phyloP scores from a whole-genome alignment of 2,113 vertebrate species.

The Burhinus bistriatus region DNA sequence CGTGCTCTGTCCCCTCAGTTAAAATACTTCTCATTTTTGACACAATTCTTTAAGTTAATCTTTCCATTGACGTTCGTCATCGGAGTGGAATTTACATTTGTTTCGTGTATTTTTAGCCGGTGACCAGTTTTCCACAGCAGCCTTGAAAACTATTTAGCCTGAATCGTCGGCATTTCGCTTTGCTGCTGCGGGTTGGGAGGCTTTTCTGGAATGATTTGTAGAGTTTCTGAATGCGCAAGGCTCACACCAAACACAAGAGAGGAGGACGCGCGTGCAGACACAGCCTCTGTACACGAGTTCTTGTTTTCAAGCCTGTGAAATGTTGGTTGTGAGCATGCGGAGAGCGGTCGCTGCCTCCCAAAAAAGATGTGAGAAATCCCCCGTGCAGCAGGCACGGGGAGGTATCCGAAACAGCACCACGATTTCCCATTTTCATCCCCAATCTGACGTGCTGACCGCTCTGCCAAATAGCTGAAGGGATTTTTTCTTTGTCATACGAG shows the following conservation, averaged over 20 bases:
- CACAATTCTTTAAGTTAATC: slow-evolving; percentile 13
- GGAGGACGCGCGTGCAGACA: neutral
- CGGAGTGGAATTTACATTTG: slow-evolving; percentile 47
- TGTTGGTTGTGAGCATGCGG: neutral
- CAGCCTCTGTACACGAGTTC: neutral
- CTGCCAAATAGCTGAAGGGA: neutral
- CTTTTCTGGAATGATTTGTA: neutral
- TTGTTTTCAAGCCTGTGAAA: neutral
- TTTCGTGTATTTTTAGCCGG: slow-evolving; percentile 51
- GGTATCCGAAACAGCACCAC: neutral
- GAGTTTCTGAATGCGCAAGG: neutral
- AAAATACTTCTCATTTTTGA: slow-evolving; percentile 55
- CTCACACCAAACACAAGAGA: neutral
- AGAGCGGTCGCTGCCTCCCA: neutral
- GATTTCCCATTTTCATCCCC: neutral
- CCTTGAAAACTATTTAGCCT: slow-evolving; percentile 49
- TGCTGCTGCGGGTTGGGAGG: neutral
- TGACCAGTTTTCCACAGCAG: slow-evolving; percentile 3
- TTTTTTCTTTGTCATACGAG: neutral
- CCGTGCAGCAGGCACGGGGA: neutral
- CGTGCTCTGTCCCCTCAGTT: neutral
- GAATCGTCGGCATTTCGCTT: neutral
- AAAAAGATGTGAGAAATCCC: neutral
- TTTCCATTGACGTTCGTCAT: slow-evolving; percentile 26
- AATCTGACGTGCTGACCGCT: fast-evolving